Conservation (phyloP, 2,113 vertebrate species). For the pig (Sus scrofa) region T2T-Sscrofa CM000812.6:182267501-182268000, state of each 20-base stretch:
- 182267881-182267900: conserved; percentile 50
- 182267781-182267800: conserved; percentile 73
- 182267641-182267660: not conserved
- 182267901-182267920: conserved; percentile 51
- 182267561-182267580: conserved; percentile 54
- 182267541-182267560: conserved; percentile 40
- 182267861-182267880: conserved; percentile 57
- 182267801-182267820: conserved; percentile 51
- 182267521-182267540: not conserved
- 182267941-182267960: conserved; percentile 32
- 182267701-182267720: conserved; percentile 60
- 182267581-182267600: not conserved
- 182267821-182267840: conserved; percentile 24
- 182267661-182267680: not conserved
- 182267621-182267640: not conserved
- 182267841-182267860: conserved; percentile 61
- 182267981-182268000: conserved; percentile 8
- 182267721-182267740: conserved; percentile 59
- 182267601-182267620: conserved; percentile 24
- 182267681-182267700: conserved; percentile 39
- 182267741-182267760: conserved; percentile 43
- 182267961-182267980: conserved; percentile 17
- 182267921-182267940: conserved; percentile 24
- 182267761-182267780: conserved; percentile 51
- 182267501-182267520: conserved; percentile 23